Base-by-base conservation (phyloP, 35 echinoderm and acorn worm species). In the Chiridota heheva region DNA sequence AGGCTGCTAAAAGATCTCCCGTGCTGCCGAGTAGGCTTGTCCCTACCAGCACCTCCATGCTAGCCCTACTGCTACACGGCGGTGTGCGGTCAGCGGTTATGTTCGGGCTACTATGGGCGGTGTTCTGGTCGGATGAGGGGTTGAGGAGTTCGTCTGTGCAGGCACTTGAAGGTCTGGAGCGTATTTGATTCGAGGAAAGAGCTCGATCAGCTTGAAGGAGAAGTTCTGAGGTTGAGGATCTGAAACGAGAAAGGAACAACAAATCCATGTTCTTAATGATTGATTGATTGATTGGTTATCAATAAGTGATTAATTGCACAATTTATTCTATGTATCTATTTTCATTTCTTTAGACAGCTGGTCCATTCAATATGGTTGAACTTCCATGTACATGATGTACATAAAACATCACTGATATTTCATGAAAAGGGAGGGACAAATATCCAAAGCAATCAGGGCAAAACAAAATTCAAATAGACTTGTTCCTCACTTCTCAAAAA, bases 191-290 rank as follows among this genome's bases (percentile, higher is more conserved):
- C 51, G 22, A 5, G 8, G 8, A 48, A 35, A 37, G 31, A 39
- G 82, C 58, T 71, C 56, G 20, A 7, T 87, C 35, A 20, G 90
- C 93, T 25, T 90, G 83, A 33, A 81, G 31, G 18, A 91, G 41
- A 8, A 98, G 85, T 16, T 97, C 88, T 43, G 43, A 73, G 31
- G 95, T 91, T 24, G 81, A 82, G 42, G 88, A 81, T 25, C 95
- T 98, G 64, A 15, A 13, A 29, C 44, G 33, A 84, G 39, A 58
- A 59, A 76, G 63, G 48, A 53, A n/a, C n/a, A n/a, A n/a, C n/a
- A n/a, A n/a, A n/a, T n/a, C n/a, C n/a, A n/a, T n/a, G n/a, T n/a
- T n/a, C n/a, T n/a, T n/a, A n/a, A n/a, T n/a, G n/a, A n/a, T n/a
- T n/a, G n/a, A n/a, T n/a, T n/a, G n/a, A n/a, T n/a, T n/a, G n/a